These are phyloP conservation scores for Wiebesia pumilae DNA, from an alignment of 1,140 invertebrate species.

Conservation along the genomic window DNA sequence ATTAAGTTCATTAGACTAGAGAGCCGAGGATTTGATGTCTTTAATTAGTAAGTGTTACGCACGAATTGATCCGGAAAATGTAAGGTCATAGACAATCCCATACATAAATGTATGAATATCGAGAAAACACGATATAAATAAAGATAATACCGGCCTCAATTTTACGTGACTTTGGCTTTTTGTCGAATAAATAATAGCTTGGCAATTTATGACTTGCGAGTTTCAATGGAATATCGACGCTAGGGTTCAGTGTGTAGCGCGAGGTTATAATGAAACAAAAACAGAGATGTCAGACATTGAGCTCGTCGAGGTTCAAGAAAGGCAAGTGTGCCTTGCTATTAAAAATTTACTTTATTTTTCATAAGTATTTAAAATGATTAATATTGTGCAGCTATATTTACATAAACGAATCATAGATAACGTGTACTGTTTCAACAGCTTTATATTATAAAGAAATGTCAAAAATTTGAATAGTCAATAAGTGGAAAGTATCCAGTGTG, in stretches of 20 bases:
- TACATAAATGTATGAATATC: not conserved
- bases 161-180: conserved; percentile 55
- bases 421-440: too few relatives aligned
- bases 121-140: conserved; percentile 15
- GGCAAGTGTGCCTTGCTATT: not conserved
- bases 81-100: not conserved
- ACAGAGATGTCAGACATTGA: conserved; percentile 57
- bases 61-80: not conserved
- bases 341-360: too few relatives aligned
- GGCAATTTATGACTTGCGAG: conserved; percentile 61
- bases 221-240: not conserved
- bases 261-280: conserved; percentile 71
- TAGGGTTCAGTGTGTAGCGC: conserved; percentile 17
- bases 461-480: too few relatives aligned
- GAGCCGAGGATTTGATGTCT: conserved; percentile 9
- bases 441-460: too few relatives aligned
- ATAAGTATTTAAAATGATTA: too few relatives aligned
- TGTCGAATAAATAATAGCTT: conserved; percentile 63
- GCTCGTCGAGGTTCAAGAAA: conserved; percentile 15
- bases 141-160: conserved; percentile 35
- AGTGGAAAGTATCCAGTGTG: too few relatives aligned
- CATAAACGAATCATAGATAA: too few relatives aligned
- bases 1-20: conserved; percentile 35
- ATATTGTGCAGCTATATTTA: too few relatives aligned
- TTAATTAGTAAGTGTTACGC: conserved; percentile 36